phyloP scores from a whole-genome alignment of 2,113 vertebrate genomes.

The Xenopus tropicalis region DNA sequence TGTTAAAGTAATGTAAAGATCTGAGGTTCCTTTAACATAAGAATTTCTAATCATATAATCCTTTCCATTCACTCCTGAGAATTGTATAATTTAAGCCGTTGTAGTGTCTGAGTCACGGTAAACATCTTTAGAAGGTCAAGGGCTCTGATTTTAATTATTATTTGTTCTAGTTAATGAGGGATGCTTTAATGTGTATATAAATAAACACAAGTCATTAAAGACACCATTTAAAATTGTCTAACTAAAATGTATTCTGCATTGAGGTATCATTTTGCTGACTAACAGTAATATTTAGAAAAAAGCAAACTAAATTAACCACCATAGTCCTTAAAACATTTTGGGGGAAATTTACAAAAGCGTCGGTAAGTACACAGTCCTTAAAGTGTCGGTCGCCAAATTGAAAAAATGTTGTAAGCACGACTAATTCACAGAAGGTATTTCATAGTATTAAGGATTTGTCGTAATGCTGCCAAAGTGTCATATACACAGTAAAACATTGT shows the following conservation, averaged over 20 bases:
- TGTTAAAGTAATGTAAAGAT: too few species aligned
- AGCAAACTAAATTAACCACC: too few species aligned
- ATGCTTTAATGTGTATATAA: slow-evolving; percentile 1
- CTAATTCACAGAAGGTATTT: too few species aligned
- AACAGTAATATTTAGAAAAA: neutral
- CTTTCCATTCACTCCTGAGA: slow-evolving; percentile 19
- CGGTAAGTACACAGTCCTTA: too few species aligned
- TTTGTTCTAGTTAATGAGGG: slow-evolving; percentile 20
- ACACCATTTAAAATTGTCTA: neutral
- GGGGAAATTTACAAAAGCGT: too few species aligned
- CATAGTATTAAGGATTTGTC: too few species aligned
- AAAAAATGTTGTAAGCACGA: too few species aligned
- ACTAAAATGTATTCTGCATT: neutral
- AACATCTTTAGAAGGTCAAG: slow-evolving; percentile 22
- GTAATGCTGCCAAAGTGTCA: too few species aligned
- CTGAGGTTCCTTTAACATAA: neutral
- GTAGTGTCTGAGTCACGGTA: slow-evolving; percentile 10
- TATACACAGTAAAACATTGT: too few species aligned
- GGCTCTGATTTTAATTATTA: slow-evolving; percentile 18
- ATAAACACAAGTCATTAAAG: slow-evolving; percentile 7
- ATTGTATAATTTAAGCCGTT: neutral
- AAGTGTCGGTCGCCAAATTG: too few species aligned
- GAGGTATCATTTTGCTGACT: neutral
- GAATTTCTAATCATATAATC: slow-evolving; percentile 12
- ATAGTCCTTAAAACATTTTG: too few species aligned